Evolutionary conservation across 2,113 vertebrate species (phyloP).

Genomic region (Sciurus niger): DNA sequence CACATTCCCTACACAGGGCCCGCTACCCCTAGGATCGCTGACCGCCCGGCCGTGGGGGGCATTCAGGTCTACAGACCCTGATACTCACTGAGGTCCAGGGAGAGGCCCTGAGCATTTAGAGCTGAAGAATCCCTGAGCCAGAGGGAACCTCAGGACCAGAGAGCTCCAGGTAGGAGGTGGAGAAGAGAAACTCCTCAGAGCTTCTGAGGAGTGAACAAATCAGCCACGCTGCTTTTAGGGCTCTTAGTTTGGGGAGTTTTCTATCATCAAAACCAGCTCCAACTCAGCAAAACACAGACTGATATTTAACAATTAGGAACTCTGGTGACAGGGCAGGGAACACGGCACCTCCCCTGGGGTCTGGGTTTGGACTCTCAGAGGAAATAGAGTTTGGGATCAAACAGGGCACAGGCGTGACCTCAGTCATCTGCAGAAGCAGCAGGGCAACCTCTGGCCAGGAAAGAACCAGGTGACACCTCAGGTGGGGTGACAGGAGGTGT

Average conservation of each 20-base stretch:
- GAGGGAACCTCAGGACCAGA: not conserved
- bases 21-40: not conserved
- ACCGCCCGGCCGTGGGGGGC: not conserved
- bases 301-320: not conserved
- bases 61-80: not conserved
- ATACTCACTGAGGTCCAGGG: not conserved
- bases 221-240: not conserved
- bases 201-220: too few relatives aligned
- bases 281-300: not conserved
- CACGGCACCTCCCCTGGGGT: not conserved
- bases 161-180: not conserved
- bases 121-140: not conserved
- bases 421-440: not conserved
- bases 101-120: not conserved
- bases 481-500: not conserved
- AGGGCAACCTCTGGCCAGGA: not conserved
- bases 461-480: not conserved
- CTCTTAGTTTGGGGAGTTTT: not conserved
- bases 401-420: not conserved
- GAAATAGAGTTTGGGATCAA: not conserved
- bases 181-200: too few relatives aligned
- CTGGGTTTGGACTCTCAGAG: not conserved
- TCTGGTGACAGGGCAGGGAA: not conserved
- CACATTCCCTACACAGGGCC: too few relatives aligned
- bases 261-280: not conserved